phyloP scores from a whole-genome alignment of 2,113 vertebrate species.

The Myrmophylax atrothorax region DNA sequence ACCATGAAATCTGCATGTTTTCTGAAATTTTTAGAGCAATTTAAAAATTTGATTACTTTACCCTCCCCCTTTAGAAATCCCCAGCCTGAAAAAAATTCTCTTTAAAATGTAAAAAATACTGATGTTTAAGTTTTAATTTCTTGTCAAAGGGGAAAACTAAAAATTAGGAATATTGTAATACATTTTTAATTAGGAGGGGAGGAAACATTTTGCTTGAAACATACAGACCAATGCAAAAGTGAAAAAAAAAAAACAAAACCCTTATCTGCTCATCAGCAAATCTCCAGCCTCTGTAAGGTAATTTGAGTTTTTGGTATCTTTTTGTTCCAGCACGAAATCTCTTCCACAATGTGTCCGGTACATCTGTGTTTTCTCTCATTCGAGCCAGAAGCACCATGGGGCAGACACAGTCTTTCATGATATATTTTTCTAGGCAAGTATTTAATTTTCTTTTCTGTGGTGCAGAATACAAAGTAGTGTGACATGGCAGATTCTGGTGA shows the following conservation, averaged over 20 bases:
- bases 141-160: background rate
- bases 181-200: background rate
- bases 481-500: background rate
- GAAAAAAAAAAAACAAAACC: background rate
- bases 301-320: background rate
- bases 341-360: background rate
- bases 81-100: background rate
- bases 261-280: background rate
- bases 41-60: background rate
- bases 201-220: background rate
- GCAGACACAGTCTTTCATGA: background rate
- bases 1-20: background rate
- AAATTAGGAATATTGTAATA: background rate
- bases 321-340: background rate
- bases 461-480: background rate
- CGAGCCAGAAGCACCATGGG: background rate
- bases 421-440: background rate
- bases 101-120: background rate
- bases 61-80: background rate
- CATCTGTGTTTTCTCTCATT: slow-evolving; percentile 14
- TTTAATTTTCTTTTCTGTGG: background rate
- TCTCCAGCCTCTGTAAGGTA: background rate
- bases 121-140: background rate
- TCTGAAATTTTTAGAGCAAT: background rate
- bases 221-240: background rate